Conservation (phyloP, 2,113 vertebrate genomes). For the Ophthalmolycus amberensis region DNA sequence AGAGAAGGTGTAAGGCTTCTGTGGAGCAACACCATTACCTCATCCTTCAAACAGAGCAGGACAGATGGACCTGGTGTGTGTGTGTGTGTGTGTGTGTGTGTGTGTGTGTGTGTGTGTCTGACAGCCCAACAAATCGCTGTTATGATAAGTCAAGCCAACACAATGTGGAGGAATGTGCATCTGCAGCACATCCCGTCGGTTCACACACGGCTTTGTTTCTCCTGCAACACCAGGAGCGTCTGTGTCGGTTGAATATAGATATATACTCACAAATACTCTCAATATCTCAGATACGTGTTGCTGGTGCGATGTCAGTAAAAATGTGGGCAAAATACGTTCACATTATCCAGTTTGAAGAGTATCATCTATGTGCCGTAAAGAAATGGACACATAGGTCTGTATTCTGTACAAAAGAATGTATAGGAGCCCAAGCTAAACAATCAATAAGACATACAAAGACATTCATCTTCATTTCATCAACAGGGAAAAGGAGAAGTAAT, state of each 20-base stretch:
- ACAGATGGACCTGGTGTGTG: constrained; percentile 68
- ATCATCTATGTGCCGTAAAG: not conserved
- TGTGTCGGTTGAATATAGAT: not conserved
- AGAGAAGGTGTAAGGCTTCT: constrained; percentile 25
- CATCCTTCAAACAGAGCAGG: constrained; percentile 71
- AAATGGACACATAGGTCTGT: not conserved
- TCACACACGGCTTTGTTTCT: constrained; percentile 25
- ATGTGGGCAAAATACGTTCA: not conserved
- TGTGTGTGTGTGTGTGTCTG: constrained; percentile 16
- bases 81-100: constrained; percentile 36
- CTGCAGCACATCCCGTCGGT: constrained; percentile 52
- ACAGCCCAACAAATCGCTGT: constrained; percentile 68
- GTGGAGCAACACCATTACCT: constrained; percentile 71
- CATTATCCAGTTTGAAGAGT: not conserved
- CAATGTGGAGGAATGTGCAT: constrained; percentile 74
- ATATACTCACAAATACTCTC: not conserved
- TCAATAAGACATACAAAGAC: not conserved
- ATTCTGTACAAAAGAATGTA: not conserved
- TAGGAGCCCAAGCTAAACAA: not conserved
- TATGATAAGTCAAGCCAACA: constrained; percentile 67
- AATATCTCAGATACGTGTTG: not conserved
- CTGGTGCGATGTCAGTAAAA: not conserved
- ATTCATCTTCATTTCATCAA: not conserved
- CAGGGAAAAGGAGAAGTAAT: not conserved
- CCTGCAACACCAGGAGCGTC: not conserved